phyloP scores from a whole-genome alignment of 2,888 invertebrate species.

The Papilio protenor region DNA sequence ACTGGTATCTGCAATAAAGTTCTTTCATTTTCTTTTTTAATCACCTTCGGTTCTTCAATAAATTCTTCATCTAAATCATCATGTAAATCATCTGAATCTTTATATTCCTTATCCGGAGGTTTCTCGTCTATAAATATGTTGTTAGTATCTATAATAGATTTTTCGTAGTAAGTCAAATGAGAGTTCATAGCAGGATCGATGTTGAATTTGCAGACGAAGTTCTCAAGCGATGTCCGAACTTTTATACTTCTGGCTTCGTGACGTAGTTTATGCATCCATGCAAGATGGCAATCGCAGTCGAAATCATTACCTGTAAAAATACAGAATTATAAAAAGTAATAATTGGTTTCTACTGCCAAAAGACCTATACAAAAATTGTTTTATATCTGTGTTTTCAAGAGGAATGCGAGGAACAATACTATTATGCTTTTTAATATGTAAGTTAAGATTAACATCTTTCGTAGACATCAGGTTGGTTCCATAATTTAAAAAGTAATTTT shows the following conservation, averaged over 20 bases:
- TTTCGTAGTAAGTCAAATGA: slow-evolving; percentile 76
- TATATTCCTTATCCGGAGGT: slow-evolving; percentile 70
- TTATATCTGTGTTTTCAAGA: too few relatives aligned
- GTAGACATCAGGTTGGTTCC: too few relatives aligned
- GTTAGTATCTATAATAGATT: slow-evolving; percentile 67
- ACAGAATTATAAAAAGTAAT: slow-evolving; percentile 38
- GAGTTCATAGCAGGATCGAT: slow-evolving; percentile 70
- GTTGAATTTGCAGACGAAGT: slow-evolving; percentile 89
- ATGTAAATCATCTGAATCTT: slow-evolving; percentile 72
- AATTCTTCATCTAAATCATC: slow-evolving; percentile 73
- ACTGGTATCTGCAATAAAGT: slow-evolving; percentile 83
- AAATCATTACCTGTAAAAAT: slow-evolving; percentile 90
- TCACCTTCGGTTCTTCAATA: slow-evolving; percentile 70
- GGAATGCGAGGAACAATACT: too few relatives aligned
- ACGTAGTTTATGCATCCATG: slow-evolving; percentile 91
- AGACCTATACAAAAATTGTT: too few relatives aligned
- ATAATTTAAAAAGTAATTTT: too few relatives aligned
- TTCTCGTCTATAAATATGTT: slow-evolving; percentile 62
- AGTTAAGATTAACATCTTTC: too few relatives aligned
- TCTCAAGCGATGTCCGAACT: slow-evolving; percentile 88
- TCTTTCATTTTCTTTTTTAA: slow-evolving; percentile 73
- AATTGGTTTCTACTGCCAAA: neutral
- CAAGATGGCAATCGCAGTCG: slow-evolving; percentile 92
- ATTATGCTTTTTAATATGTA: too few relatives aligned
- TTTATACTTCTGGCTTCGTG: slow-evolving; percentile 90